phyloP scores from a whole-genome alignment of 2,888 invertebrate species.

The Poecilus cupreus region DNA sequence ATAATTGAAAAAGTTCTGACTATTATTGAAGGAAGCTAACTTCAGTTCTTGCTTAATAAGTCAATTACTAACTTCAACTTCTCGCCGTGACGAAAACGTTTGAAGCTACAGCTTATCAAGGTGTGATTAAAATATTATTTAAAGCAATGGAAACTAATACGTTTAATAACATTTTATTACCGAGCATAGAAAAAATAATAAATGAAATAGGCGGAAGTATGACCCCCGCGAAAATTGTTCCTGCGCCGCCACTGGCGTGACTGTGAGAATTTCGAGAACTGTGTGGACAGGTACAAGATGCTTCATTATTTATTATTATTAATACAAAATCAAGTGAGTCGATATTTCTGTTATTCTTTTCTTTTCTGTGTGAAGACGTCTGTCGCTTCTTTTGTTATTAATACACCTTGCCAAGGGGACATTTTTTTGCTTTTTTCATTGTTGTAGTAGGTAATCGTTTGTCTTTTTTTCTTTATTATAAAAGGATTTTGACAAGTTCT shows the following conservation, averaged over 20 bases:
- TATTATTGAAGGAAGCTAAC: no score
- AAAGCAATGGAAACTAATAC: no score
- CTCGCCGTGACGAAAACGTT: no score
- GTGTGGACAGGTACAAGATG: constrained; percentile 48
- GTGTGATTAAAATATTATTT: no score
- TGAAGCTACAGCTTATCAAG: no score
- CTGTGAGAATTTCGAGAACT: constrained; percentile 35
- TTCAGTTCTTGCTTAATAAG: no score
- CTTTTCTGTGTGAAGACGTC: constrained; percentile 46
- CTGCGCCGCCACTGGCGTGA: neutral
- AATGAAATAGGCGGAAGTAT: no score
- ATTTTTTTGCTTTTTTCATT: constrained; percentile 47
- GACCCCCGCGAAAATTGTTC: neutral
- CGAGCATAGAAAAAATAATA: no score
- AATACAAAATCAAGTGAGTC: constrained; percentile 58
- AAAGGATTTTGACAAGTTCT: constrained; percentile 56
- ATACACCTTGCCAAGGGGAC: constrained; percentile 55
- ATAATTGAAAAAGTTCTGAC: no score
- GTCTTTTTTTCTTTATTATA: constrained; percentile 51
- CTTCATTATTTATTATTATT: constrained; percentile 58
- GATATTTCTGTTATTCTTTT: constrained; percentile 57
- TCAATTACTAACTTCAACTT: no score
- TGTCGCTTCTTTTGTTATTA: constrained; percentile 51
- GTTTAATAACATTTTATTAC: no score
- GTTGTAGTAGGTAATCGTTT: constrained; percentile 50